Evolutionary conservation across 2,797 vertebrate species (phyloP).

Genomic region (Hydrophis major): DNA sequence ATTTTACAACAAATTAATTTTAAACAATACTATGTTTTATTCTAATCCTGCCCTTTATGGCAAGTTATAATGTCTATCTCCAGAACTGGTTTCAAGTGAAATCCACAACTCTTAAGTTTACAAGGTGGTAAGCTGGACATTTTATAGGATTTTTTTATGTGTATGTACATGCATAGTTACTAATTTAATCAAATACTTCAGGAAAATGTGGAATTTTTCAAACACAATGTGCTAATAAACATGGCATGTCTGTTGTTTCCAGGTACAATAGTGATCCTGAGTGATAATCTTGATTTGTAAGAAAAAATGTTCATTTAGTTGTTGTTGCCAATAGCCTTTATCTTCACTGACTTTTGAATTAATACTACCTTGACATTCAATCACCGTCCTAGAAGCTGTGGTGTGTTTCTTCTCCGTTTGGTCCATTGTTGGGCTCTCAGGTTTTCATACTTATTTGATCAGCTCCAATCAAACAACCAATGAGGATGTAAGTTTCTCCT

Average conservation of each 20-base stretch:
- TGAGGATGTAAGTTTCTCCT: constrained; percentile 90
- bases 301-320: not conserved
- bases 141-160: not conserved
- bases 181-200: not conserved
- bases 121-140: not conserved
- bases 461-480: constrained; percentile 99
- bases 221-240: not conserved
- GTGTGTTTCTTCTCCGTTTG: constrained; percentile 98
- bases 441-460: constrained; percentile 97
- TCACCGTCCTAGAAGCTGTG: constrained; percentile 94
- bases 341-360: not conserved
- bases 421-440: constrained; percentile 97
- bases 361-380: constrained; percentile 68
- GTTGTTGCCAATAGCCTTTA: not conserved
- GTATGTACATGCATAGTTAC: not conserved
- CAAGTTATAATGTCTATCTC: not conserved
- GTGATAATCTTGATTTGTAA: not conserved
- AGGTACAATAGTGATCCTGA: not conserved
- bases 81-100: not conserved
- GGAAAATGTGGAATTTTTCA: not conserved
- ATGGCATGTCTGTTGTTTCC: not conserved
- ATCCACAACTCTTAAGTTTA: not conserved
- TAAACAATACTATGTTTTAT: not conserved
- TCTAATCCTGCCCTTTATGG: not conserved
- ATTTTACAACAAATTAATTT: not conserved